Base-by-base conservation (phyloP, 2,113 vertebrate genomes). In the Agapornis roseicollis region DNA sequence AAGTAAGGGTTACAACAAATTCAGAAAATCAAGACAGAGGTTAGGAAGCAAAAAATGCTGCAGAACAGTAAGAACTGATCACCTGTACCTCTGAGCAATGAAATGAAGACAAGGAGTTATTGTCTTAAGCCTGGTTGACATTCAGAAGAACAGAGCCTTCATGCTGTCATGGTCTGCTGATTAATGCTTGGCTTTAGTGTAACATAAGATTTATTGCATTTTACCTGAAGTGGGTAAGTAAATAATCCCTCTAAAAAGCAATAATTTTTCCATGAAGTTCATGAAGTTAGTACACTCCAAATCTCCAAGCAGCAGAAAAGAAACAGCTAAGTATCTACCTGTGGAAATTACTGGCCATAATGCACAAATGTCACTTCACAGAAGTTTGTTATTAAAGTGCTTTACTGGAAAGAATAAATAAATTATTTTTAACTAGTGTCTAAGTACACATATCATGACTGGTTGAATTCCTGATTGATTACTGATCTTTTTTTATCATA, bases 231-330 rank as follows among this genome's bases (percentile, higher is more conserved):
- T 87, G 68, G 80, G 82, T 97, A 96, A 97, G 91, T 88, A 92
- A 90, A 96, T 95, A 97, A 97, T 97, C 95, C 93, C 39, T 73
- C 70, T 93, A 96, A 95, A 96, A 97, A 91, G 85, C 68, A 95
- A 60, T 96, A 87, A 61, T 97, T 97, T 93, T 92, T 92, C 96
- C 69, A 85, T 71, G 72, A 96, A 85, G 95, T 96, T 94, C 90
- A 82, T 90, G 88, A 94, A 94, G 93, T 96, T 94, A 96, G 94
- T 81, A 91, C 7, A 85, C 70, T 86, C 85, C 77, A 95, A 94
- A 88, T 60, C 90, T 96, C 90, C 80, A 80, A 77, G 73, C 80
- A 91, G 65, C 19, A 89, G 53, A 89, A 81, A 92, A 91, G 69
- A 86, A 95, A 83, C 47, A 92, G 65, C 35, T 85, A 82, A n/a